Percentiles rank a stretch among this genome's conserved stretches.
Conservation (phyloP, 1,140 invertebrate species). For the Drosophila yakuba region DNA sequence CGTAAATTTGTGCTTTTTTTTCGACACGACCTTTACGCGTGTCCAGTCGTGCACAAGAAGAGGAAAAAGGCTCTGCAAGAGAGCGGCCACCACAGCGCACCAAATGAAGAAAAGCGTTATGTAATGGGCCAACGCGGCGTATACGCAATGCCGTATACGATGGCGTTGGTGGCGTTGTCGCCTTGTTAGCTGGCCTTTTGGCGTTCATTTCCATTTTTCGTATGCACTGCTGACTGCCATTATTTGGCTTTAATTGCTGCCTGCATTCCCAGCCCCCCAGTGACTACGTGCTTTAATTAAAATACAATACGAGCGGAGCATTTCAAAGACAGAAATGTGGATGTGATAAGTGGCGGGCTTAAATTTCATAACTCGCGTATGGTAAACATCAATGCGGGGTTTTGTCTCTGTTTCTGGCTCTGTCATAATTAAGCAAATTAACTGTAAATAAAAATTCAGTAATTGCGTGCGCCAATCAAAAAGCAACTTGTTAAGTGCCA, state of each 20-base stretch:
- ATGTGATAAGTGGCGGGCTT: slow-evolving; percentile 66
- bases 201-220: slow-evolving; percentile 79
- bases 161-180: slow-evolving; percentile 36
- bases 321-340: slow-evolving; percentile 10
- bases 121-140: slow-evolving; percentile 66
- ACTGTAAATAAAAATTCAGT: slow-evolving; percentile 68
- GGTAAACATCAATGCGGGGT: slow-evolving; percentile 14
- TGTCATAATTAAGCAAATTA: slow-evolving; percentile 73
- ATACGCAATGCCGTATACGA: slow-evolving; percentile 59
- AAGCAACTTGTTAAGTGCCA: slow-evolving; percentile 77
- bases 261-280: slow-evolving; percentile 24
- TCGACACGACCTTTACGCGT: slow-evolving; percentile 54
- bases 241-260: slow-evolving; percentile 82
- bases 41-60: slow-evolving; percentile 57
- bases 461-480: slow-evolving; percentile 73
- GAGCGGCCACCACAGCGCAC: slow-evolving; percentile 3
- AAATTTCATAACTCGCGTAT: slow-evolving; percentile 55
- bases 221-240: slow-evolving; percentile 76
- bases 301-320: slow-evolving; percentile 57
- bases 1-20: slow-evolving; percentile 43
- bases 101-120: slow-evolving; percentile 70
- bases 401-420: slow-evolving; percentile 26
- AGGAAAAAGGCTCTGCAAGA: slow-evolving; percentile 2
- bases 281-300: slow-evolving; percentile 77
- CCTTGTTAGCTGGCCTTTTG: slow-evolving; percentile 72